phyloP scores from a whole-genome alignment of 2,888 invertebrate genomes.

The Hirtodrosophila confusa region DNA sequence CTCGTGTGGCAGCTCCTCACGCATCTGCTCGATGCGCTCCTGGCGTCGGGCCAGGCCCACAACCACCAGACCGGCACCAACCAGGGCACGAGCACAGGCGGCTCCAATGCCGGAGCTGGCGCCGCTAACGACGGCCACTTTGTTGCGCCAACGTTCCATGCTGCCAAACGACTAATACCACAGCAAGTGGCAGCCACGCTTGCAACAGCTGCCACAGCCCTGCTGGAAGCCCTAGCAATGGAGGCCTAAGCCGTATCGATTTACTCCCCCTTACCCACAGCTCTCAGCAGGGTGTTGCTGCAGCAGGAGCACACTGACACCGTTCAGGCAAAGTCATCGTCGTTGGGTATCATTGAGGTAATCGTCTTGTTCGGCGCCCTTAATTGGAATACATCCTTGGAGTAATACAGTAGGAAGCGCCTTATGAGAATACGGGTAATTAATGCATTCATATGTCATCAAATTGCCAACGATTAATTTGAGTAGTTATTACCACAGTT shows the following conservation, averaged over 20 bases:
- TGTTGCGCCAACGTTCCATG: constrained; percentile 87
- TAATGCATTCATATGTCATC: too few relatives aligned
- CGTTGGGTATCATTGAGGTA: background rate
- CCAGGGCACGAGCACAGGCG: constrained; percentile 84
- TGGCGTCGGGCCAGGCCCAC: constrained; percentile 86
- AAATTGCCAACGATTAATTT: too few relatives aligned
- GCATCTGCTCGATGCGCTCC: constrained; percentile 80
- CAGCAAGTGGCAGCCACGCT: constrained; percentile 1
- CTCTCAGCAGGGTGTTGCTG: background rate
- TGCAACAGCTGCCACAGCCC: background rate
- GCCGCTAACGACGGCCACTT: constrained; percentile 88
- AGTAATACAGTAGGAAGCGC: background rate
- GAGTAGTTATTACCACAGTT: too few relatives aligned
- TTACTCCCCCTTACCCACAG: background rate
- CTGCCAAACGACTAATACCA: constrained; percentile 24
- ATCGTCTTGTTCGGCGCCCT: constrained; percentile 2
- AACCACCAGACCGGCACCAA: constrained; percentile 85
- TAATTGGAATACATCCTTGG: constrained; percentile 7
- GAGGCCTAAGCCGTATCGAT: constrained; percentile 31
- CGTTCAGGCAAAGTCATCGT: constrained; percentile 2
- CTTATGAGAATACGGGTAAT: too few relatives aligned
- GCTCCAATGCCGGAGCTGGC: constrained; percentile 88
- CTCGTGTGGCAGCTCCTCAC: constrained; percentile 52
- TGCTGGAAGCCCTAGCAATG: constrained; percentile 18
- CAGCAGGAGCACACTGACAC: constrained; percentile 7